A percentile compares a stretch with the other conserved stretches of the same genome.
phyloP scores from a whole-genome alignment of 2,797 vertebrate species.

The Furcifer pardalis region DNA sequence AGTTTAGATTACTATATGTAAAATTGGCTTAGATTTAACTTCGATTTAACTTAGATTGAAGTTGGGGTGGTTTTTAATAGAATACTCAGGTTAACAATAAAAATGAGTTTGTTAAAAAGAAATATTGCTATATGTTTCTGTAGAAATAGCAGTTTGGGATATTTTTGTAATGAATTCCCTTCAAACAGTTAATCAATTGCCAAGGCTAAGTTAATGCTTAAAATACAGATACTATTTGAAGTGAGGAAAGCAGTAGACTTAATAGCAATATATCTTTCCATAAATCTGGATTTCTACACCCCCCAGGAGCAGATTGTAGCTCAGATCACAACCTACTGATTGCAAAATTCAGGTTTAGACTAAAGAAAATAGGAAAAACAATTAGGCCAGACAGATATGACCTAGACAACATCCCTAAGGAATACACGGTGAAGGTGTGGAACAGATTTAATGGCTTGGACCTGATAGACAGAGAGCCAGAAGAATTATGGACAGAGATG shows the following conservation, averaged over 20 bases:
- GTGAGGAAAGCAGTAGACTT: not conserved
- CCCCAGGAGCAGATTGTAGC: too few relatives aligned
- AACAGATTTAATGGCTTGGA: too few relatives aligned
- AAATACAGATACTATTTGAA: not conserved
- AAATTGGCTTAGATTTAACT: not conserved
- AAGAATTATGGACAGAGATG: too few relatives aligned
- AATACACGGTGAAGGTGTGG: too few relatives aligned
- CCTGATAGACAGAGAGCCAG: too few relatives aligned
- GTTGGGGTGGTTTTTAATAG: not conserved
- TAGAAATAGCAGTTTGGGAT: not conserved
- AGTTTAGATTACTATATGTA: not conserved
- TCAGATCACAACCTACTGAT: too few relatives aligned
- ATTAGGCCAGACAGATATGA: too few relatives aligned
- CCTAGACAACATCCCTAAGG: too few relatives aligned
- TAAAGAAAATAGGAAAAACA: too few relatives aligned
- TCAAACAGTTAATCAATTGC: not conserved
- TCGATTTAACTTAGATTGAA: not conserved
- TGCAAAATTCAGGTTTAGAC: too few relatives aligned
- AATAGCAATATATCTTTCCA: not conserved
- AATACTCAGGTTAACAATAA: not conserved
- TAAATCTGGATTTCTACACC: not conserved
- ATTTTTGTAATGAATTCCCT: conserved; percentile 14
- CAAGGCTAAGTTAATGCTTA: not conserved
- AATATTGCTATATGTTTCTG: not conserved
- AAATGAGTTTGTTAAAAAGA: not conserved